A percentile compares a stretch with the other conserved stretches of the same genome.
Conservation (phyloP, 2,113 vertebrate genomes). For the Phocoena sinus region DNA sequence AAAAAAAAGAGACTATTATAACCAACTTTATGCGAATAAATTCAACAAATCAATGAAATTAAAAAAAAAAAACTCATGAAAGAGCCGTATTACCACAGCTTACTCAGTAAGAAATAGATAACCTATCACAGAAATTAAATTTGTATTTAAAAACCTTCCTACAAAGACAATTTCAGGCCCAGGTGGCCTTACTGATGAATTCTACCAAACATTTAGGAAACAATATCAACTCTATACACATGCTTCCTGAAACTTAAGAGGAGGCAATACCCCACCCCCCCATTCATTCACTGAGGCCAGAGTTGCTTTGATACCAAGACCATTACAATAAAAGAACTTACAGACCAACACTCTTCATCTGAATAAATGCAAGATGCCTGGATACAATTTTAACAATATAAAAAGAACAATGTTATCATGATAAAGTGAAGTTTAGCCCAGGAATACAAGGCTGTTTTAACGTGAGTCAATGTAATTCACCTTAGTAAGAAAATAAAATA, state of each 20-base stretch:
- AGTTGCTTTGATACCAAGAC: not conserved
- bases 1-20: accelerated
- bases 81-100: not conserved
- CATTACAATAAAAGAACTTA: not conserved
- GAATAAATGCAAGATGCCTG: not conserved
- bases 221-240: too few relatives aligned
- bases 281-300: not conserved
- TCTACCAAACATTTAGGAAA: too few relatives aligned
- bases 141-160: not conserved
- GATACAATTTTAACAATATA: not conserved
- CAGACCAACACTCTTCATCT: not conserved
- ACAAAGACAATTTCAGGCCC: not conserved
- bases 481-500: not conserved
- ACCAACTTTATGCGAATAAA: not conserved
- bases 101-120: not conserved
- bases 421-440: not conserved
- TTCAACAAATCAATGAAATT: not conserved
- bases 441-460: not conserved
- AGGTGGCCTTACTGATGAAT: not conserved
- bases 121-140: not conserved
- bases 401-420: not conserved
- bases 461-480: not conserved
- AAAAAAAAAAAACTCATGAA: not conserved
- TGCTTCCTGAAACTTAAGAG: too few relatives aligned
- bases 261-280: too few relatives aligned